These are phyloP conservation scores for Corythoichthys haematopterus DNA, from an alignment of 2,113 vertebrate species.

Conservation along the genomic window DNA sequence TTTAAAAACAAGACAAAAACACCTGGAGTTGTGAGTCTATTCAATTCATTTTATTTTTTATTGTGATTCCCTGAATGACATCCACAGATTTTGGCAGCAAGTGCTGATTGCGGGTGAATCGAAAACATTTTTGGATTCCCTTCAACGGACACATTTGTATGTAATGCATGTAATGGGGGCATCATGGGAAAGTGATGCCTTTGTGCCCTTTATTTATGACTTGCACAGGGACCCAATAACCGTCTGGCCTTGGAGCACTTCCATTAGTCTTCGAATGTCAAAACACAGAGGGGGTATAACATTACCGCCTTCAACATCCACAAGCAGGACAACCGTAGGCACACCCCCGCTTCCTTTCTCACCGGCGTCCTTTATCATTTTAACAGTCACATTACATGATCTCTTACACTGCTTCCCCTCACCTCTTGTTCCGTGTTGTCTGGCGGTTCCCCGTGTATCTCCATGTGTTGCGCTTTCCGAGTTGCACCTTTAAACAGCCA, in stretches of 20 bases:
- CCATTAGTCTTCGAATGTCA: constrained; percentile 60
- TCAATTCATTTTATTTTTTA: background rate
- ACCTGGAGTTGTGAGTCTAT: background rate
- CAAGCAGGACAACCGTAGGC: constrained; percentile 45
- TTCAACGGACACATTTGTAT: background rate
- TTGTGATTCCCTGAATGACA: background rate
- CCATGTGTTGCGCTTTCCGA: constrained; percentile 16
- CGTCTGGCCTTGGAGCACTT: constrained; percentile 43
- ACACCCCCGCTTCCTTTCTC: constrained; percentile 38
- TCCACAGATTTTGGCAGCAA: background rate
- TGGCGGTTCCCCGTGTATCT: constrained; percentile 17
- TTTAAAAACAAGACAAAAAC: background rate
- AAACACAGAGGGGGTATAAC: constrained; percentile 60
- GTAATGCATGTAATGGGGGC: background rate
- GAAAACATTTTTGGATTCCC: background rate
- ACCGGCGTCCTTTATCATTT: constrained; percentile 47
- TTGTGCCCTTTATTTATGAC: constrained; percentile 34
- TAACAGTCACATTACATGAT: constrained; percentile 41
- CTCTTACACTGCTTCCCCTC: constrained; percentile 15
- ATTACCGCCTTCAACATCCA: constrained; percentile 52
- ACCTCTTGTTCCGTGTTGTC: constrained; percentile 16
- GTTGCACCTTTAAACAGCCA: constrained; percentile 16
- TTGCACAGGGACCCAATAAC: constrained; percentile 34
- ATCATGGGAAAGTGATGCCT: constrained; percentile 39
- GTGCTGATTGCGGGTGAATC: background rate